phyloP scores from a whole-genome alignment of 2,113 vertebrate genomes.

The Actinemys pallida region DNA sequence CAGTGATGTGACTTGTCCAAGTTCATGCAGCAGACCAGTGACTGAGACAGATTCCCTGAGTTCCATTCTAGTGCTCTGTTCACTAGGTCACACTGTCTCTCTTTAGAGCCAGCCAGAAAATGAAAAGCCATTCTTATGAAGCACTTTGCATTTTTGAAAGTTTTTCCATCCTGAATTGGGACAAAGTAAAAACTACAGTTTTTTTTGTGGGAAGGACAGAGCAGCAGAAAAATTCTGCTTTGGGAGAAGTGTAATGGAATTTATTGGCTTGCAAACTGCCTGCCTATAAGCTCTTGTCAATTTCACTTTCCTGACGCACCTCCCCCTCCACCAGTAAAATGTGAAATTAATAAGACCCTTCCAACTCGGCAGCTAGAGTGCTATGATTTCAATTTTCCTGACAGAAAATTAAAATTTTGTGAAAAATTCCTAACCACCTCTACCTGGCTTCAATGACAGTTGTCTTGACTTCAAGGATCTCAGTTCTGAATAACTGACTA shows the following conservation, averaged over 20 bases:
- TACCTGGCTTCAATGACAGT: not conserved
- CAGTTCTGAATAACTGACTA: not conserved
- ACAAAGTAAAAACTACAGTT: not conserved
- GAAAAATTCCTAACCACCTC: not conserved
- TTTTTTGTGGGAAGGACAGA: not conserved
- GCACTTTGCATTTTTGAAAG: not conserved
- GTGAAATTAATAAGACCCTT: not conserved
- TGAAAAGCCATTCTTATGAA: not conserved
- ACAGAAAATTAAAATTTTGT: not conserved
- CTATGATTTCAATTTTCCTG: not conserved
- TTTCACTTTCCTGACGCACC: not conserved
- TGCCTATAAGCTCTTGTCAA: not conserved
- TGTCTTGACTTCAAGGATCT: not conserved
- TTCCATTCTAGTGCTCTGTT: not conserved
- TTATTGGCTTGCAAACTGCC: not conserved
- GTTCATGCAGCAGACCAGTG: not conserved
- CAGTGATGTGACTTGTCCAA: not conserved
- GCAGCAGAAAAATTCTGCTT: not conserved
- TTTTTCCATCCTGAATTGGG: not conserved
- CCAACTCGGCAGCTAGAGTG: not conserved
- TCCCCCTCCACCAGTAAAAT: not conserved
- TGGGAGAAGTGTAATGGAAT: not conserved
- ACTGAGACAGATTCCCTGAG: not conserved
- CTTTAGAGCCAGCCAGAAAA: not conserved
- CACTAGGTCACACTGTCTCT: not conserved